phyloP scores from a whole-genome alignment of 2,888 invertebrate species.

The Lysandra bellargus region DNA sequence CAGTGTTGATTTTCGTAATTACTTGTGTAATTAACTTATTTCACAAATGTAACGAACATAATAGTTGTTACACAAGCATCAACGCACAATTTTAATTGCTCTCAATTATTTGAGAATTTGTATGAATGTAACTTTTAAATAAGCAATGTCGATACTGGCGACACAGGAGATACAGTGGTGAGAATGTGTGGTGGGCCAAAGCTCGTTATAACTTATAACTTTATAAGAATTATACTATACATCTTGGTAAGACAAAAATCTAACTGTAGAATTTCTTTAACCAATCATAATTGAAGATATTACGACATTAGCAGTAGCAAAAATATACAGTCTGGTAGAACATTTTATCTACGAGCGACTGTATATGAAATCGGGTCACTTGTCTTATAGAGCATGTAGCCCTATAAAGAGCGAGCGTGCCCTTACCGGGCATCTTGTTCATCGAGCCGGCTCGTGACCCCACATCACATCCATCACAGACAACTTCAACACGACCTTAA shows the following conservation, averaged over 20 bases:
- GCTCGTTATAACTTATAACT: too few relatives aligned
- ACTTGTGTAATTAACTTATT: neutral
- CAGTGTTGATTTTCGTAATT: constrained; percentile 6
- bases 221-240: too few relatives aligned
- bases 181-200: too few relatives aligned
- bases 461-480: constrained; percentile 17
- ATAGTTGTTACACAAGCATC: constrained; percentile 1
- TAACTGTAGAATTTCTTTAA: too few relatives aligned
- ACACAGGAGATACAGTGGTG: too few relatives aligned
- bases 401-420: constrained; percentile 20
- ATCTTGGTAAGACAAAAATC: too few relatives aligned
- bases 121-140: too few relatives aligned
- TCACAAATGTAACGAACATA: constrained; percentile 14
- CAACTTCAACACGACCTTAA: neutral
- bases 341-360: neutral
- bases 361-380: constrained; percentile 27
- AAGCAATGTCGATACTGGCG: too few relatives aligned
- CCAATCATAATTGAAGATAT: neutral
- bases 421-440: constrained; percentile 21
- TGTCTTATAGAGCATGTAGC: constrained; percentile 18
- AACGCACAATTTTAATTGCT: neutral
- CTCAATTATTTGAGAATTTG: neutral
- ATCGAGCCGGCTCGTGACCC: constrained; percentile 14
- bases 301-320: neutral
- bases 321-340: neutral